These are phyloP conservation scores for Orchestes rusci DNA, from an alignment of 2,888 invertebrate genomes.

Conservation along the genomic window DNA sequence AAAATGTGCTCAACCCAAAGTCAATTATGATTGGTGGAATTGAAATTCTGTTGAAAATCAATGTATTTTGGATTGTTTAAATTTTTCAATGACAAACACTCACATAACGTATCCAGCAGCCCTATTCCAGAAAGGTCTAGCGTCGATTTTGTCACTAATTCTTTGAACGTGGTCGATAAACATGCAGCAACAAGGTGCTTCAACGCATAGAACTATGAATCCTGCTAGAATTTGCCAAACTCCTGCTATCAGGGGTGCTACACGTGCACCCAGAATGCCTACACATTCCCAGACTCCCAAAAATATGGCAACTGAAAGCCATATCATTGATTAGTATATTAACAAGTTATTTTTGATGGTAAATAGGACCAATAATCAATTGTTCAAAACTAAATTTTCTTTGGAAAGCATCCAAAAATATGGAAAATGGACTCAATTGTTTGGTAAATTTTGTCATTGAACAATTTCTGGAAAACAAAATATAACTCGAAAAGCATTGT, in stretches of 20 bases:
- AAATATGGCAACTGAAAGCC: constrained; percentile 69
- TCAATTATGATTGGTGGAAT: constrained; percentile 75
- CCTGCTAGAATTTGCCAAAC: constrained; percentile 86
- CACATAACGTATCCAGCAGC: constrained; percentile 79
- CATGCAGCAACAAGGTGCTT: constrained; percentile 96
- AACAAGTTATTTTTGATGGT: too few species aligned
- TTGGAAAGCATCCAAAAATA: too few species aligned
- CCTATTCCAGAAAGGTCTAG: constrained; percentile 83
- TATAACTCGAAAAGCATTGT: too few species aligned
- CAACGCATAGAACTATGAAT: constrained; percentile 79
- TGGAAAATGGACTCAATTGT: too few species aligned
- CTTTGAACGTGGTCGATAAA: constrained; percentile 91
- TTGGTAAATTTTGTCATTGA: too few species aligned
- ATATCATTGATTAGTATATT: neutral
- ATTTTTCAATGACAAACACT: constrained; percentile 42
- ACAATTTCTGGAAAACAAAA: too few species aligned
- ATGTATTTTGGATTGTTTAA: neutral
- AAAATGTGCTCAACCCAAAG: constrained; percentile 64
- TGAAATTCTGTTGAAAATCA: constrained; percentile 55
- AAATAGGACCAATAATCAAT: too few species aligned
- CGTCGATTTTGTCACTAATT: constrained; percentile 75
- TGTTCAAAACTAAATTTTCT: too few species aligned
- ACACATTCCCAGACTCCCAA: constrained; percentile 72
- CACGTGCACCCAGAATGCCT: constrained; percentile 52
- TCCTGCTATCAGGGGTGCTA: constrained; percentile 66